These are phyloP conservation scores for Abrostola triplasia DNA, from an alignment of 2,888 invertebrate genomes.

Conservation along the genomic window DNA sequence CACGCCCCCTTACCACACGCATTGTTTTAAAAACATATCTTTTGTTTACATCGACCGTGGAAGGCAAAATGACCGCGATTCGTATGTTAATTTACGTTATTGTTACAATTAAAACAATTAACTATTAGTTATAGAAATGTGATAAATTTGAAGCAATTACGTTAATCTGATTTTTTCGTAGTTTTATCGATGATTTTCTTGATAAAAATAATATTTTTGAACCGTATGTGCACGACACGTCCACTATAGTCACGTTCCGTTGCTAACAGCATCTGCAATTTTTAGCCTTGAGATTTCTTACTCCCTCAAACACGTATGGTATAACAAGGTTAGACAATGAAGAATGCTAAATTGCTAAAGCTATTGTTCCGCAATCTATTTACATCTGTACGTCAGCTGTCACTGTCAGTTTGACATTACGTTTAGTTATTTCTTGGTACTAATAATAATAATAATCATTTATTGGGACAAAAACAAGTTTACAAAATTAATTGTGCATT, in stretches of 20 bases:
- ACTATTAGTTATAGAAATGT: conserved; percentile 6
- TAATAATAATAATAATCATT: too few species aligned
- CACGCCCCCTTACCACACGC: conserved; percentile 60
- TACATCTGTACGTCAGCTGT: conserved; percentile 29
- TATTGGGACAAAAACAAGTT: too few species aligned
- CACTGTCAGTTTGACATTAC: conserved; percentile 35
- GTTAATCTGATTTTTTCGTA: conserved; percentile 3
- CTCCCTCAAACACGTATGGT: conserved; percentile 16
- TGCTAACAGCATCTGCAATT: conserved; percentile 11
- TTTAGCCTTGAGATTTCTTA: conserved; percentile 46
- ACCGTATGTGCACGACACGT: conserved; percentile 47
- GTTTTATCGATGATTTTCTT: conserved; percentile 14
- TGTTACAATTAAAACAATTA: conserved; percentile 1
- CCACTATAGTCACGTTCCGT: conserved; percentile 37
- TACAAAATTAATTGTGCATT: too few species aligned
- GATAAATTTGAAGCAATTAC: conserved; percentile 7
- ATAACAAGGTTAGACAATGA: conserved; percentile 33
- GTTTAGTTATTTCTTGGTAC: conserved; percentile 30
- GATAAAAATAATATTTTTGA: conserved; percentile 41
- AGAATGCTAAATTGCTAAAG: conserved; percentile 51
- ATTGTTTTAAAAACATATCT: conserved; percentile 62
- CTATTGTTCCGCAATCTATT: conserved; percentile 18
- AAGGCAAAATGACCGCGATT: conserved; percentile 23
- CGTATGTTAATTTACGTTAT: conserved; percentile 26
- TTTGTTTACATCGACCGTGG: conserved; percentile 65